phyloP scores from a whole-genome alignment of 2,888 invertebrate species.

The Macroteleia sp. region DNA sequence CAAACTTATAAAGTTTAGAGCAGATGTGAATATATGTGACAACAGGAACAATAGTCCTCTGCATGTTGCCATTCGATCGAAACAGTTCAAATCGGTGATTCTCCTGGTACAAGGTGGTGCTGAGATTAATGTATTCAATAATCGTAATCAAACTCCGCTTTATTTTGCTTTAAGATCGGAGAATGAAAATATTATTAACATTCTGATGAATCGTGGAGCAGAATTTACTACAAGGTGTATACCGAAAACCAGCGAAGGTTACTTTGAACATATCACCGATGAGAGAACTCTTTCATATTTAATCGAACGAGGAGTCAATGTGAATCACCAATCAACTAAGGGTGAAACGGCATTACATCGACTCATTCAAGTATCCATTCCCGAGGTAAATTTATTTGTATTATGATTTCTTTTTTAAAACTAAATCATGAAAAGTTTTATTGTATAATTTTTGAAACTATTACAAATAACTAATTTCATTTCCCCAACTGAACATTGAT shows the following conservation, averaged over 20 bases:
- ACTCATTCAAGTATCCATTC: conserved; percentile 25
- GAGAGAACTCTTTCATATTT: conserved; percentile 28
- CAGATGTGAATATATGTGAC: conserved; percentile 22
- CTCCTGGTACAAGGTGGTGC: conserved; percentile 26
- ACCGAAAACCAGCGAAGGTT: neutral
- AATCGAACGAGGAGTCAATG: conserved; percentile 23
- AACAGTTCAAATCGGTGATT: conserved; percentile 28
- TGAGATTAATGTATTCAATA: conserved; percentile 16
- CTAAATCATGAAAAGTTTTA: too few relatives aligned
- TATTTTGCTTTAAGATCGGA: conserved; percentile 17
- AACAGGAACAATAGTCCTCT: conserved; percentile 14
- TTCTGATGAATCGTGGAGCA: conserved; percentile 24
- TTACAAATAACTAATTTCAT: too few relatives aligned
- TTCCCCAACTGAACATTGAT: too few relatives aligned
- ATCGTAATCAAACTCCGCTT: conserved; percentile 14
- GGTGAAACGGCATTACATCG: conserved; percentile 41
- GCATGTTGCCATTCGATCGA: conserved; percentile 16
- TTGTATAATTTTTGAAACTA: too few relatives aligned
- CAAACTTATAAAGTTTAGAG: conserved; percentile 6
- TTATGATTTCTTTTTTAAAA: too few relatives aligned
- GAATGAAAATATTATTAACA: conserved; percentile 23
- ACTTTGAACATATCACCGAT: conserved; percentile 33
- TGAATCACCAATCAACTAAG: conserved; percentile 25
- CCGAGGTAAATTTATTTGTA: too few relatives aligned
- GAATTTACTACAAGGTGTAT: conserved; percentile 27